phyloP scores from a whole-genome alignment of 2,888 invertebrate genomes.

The Acanthopleura granulata region DNA sequence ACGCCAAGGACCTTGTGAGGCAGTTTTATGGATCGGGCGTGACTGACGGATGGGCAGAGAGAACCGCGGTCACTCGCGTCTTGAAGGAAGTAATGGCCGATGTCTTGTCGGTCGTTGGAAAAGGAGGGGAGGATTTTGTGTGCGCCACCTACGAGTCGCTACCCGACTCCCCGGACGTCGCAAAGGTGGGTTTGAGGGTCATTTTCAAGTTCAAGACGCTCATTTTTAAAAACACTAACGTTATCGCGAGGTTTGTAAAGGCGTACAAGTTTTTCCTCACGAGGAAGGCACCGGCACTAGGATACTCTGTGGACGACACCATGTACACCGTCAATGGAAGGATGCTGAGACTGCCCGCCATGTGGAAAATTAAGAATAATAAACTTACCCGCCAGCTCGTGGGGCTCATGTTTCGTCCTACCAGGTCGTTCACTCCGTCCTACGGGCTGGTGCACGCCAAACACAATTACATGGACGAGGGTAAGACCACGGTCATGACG shows the following conservation, averaged over 20 bases:
- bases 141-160: not conserved
- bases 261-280: conserved; percentile 1
- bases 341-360: not conserved
- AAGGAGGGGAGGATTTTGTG: not conserved
- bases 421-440: not conserved
- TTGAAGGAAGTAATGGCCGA: not conserved
- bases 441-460: not conserved
- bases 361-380: not conserved
- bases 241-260: not conserved
- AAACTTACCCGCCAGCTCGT: not conserved
- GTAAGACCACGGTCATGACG: not conserved
- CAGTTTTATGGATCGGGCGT: not conserved
- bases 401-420: not conserved
- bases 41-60: not conserved
- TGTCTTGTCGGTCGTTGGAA: not conserved
- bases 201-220: not conserved
- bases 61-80: not conserved
- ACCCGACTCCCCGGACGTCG: not conserved
- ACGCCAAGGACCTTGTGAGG: not conserved
- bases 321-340: not conserved
- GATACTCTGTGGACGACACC: not conserved
- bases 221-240: not conserved
- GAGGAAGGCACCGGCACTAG: not conserved
- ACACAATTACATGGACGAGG: not conserved
- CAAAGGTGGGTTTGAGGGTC: not conserved